Evolutionary conservation across 2,797 vertebrate genomes (phyloP), one percentile per base, ranked within the genome.

Genomic region (Spea hammondii): DNA sequence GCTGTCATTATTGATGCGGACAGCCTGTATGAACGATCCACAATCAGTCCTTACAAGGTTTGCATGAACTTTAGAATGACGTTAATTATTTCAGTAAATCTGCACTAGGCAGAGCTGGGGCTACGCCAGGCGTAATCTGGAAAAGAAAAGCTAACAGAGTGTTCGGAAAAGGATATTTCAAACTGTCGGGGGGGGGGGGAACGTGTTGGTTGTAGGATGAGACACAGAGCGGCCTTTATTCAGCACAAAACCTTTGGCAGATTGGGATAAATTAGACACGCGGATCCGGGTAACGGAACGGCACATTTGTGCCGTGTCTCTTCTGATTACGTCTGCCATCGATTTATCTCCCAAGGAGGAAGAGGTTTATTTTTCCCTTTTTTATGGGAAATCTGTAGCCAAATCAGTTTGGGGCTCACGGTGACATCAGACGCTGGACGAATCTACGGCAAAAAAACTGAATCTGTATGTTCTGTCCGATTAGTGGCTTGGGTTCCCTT

Each of bases 231-330:
- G 32, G 32, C 8, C 32, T 44, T 11, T 44, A 55, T 70, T 70
- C 68, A 53, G 68, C 68, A 8, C 17, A 14, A 17, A 44, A n/a
- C 45, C 69, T n/a, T 51, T 70, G 69, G 50, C 69, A 55, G 50
- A 70, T 70, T 4, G 48, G 12, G 12, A 53, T 5, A 53, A 44
- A 54, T 70, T 32, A 70, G 69, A 70, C 53, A 54, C 55, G 51
- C 17, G 9, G 17, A 70, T 70, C 69, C 53, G 69, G 69, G 9
- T 55, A 70, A 70, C 9, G 32, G 48, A 55, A 45, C 47, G 55
- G 45, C 51, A 70, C 51, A 70, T 70, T 70, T 70, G 50, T 32
- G 54, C 45, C 32, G 51, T 70, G 69, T 70, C 69, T 70, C 49
- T 70, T 70, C 67, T 70, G 48, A 53, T 70, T 70, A 70, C 12